Base-by-base conservation (phyloP, 2,888 invertebrate genomes). In the Eumacrocentrus americanus region DNA sequence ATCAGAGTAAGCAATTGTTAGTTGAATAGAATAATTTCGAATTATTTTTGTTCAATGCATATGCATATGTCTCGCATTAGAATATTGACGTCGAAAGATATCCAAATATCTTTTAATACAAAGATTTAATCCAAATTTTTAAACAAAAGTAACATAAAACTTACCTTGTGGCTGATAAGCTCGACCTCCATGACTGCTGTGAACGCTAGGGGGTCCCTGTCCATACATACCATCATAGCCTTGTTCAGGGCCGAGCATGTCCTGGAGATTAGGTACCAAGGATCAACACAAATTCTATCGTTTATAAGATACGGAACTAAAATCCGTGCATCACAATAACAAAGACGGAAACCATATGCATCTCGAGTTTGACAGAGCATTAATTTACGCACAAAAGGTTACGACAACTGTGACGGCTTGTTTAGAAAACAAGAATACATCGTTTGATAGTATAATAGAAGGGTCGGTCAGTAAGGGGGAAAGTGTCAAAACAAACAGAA, bases 161-260 rank as follows among this genome's bases (percentile, higher is more conserved):
- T 86, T 90, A 93, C 92, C 93, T 92, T 89, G 90, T 70, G 91
- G 91, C 78, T 92, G 92, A 84, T 91, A 94, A 74, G 86, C 86
- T 79, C 89, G 87, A 76, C 89, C 88, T 75, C 89, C 88, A 73
- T 90, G 90, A 77, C 89, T 89, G 85, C 90, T 90, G 83, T 91
- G 91, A 79, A 91, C 90, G 81, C 90, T 91, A 73, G 94, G 93
- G 72, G 94, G 93, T 80, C 94, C 91, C 82, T 94, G 94, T 79
- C 91, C 91, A 83, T 95, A 95, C 86, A 94, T 89, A 82, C 92
- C 92, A 82, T 95, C 95, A 85, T 94, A 95, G 78, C 92, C 90
- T 84, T 94, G 94, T 82, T 95, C 95, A 76, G 93, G 91, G 79
- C 90, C 91, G 83, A 92, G 88, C 89, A 93, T 92, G 83, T 94